Evolutionary conservation across 2,113 vertebrate species (phyloP), one percentile per base, ranked within the genome.

Genomic region (Gavialis gangeticus): DNA sequence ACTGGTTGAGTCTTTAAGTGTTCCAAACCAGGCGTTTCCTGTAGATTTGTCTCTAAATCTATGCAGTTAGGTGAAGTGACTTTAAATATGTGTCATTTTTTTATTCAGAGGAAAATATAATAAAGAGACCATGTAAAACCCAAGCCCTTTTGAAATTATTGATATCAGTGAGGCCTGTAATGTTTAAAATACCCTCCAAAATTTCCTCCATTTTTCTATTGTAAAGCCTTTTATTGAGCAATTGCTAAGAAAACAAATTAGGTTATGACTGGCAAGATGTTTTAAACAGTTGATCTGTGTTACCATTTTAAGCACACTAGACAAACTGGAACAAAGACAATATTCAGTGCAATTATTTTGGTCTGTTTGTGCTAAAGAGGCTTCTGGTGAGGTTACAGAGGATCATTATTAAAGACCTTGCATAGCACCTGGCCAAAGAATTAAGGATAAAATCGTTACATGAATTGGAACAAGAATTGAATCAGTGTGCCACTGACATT

Each of bases 361-460:
- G 14, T 25, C 58, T 71, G 7, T 56, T 90, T 91, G 27, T 62
- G 88, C 46, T 46, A 67, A n/a, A 30, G 64, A 67, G 17, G 13
- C 5, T 66, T 90, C 27, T 84, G 22, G 4, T 78, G 22, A 82
- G 15, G 17, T 15, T 7, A 30, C 28, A 67, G n/a, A 67, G 19
- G n/a, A 67, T 67, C 28, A 30, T 10, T 18, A 30, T 67, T 67
- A 30, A 3, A 67, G n/a, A 19, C n/a, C 17, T 30, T 67, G 14
- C 64, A 11, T 19, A 67, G n/a, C 64, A 30, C 64, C 15, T n/a
- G 30, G 28, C 17, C 19, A 67, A 30, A 5, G 4, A 15, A 15
- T 83, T 87, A 95, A 99, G 99, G 97, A 96, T 99, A 84, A 98
- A 99, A 78, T 98, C 95, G 18, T 97, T 99, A 96, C 97, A 83